A percentile compares a stretch with the other conserved stretches of the same genome.
Conservation (phyloP, 2,113 vertebrate species). For the Marcusenius ussheri region DNA sequence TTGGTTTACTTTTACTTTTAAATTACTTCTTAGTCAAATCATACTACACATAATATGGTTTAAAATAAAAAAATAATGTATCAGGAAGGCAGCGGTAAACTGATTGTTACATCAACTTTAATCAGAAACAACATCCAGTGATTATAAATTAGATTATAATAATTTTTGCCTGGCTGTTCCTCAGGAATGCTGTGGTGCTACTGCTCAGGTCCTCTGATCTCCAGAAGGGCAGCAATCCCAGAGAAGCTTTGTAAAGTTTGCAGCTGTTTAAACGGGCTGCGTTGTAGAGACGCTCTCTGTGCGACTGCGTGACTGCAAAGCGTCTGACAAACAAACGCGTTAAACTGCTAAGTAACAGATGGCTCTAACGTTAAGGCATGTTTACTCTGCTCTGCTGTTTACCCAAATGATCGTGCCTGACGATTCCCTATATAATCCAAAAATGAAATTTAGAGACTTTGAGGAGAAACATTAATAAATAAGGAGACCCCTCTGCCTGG, state of each 20-base stretch:
- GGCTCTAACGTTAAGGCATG: not conserved
- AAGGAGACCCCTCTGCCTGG: not conserved
- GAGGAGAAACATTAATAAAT: not conserved
- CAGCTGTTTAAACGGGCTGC: not conserved
- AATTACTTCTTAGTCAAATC: not conserved
- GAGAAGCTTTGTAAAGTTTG: not conserved
- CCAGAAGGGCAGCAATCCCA: not conserved
- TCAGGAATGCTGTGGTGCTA: not conserved
- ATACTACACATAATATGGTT: not conserved
- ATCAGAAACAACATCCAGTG: not conserved
- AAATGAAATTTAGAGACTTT: not conserved
- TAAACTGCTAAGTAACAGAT: not conserved
- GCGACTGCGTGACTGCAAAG: not conserved
- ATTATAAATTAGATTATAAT: not conserved
- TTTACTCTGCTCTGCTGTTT: not conserved
- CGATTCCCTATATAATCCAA: not conserved
- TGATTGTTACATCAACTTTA: not conserved
- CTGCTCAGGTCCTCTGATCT: not conserved
- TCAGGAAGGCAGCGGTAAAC: not conserved
- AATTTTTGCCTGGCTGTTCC: not conserved
- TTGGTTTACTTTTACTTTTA: not conserved
- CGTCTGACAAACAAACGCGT: not conserved
- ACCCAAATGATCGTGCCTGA: not conserved
- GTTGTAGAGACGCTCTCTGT: not conserved
- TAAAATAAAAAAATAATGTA: not conserved